Base-by-base conservation (phyloP, 1,140 invertebrate species). In the Muscidifurax raptorellus region DNA sequence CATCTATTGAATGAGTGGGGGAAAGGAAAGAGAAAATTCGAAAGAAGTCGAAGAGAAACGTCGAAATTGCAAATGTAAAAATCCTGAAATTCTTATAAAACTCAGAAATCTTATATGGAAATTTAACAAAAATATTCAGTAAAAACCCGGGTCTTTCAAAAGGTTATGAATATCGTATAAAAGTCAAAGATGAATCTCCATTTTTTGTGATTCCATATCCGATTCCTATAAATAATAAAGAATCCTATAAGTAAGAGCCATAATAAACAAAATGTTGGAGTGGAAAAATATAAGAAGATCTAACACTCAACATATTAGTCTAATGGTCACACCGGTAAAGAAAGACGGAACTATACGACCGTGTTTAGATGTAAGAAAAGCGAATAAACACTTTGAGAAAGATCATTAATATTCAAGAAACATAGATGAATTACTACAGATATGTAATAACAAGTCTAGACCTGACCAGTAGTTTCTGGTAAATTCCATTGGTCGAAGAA, bases 361-460 rank as follows among this genome's bases (percentile, higher is more conserved):
- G 9, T 84, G 82, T 71, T 25, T 84, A 18, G 82, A 84, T 36
- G 82, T 64, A 22, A 13, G 75, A 75, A 36, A 79, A 32, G 0
- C 77, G 0, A 83, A 84, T 84, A 28, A 77, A 52, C 15, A 18
- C 22, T 59, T 84, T 9, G 3, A 32, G 13, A 22, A 18, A 36
- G 77, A 79, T 36, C 18, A 79, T 4, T 52, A 66, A 5, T 12
- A 25, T 15, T 13, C 77, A 9, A 10, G 18, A 32, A 18, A 67
- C 10, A 22, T 79, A 1, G 52, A 79, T 1, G 59, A 44, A 36
- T 5, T 75, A 18, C 18, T 75, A 4, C 30, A 32, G 36, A 32
- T 25, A 4, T 75, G 72, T 44, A 10, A 79, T 79, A 5, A 30
- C 28, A 22, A 66, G 28, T 10, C 59, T 79, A 28, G 77, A 79